These are phyloP conservation scores for Luperina testacea DNA, from an alignment of 2,888 invertebrate species.

Conservation along the genomic window DNA sequence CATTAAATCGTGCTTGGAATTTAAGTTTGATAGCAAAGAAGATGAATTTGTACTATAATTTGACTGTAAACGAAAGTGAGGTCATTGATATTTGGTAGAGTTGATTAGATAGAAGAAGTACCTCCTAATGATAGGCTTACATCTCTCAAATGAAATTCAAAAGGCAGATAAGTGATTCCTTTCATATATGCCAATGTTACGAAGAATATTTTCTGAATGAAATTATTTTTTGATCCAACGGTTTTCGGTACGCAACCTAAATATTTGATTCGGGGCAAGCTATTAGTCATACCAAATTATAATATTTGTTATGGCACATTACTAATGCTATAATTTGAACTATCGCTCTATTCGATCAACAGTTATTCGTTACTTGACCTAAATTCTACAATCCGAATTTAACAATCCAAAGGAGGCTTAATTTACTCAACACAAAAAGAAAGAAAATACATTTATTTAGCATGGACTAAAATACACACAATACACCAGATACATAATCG, in stretches of 20 bases:
- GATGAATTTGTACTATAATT: slow-evolving; percentile 14
- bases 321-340: slow-evolving; percentile 53
- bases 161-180: slow-evolving; percentile 27
- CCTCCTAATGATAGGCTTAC: slow-evolving; percentile 31
- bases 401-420: slow-evolving; percentile 30
- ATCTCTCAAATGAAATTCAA: slow-evolving; percentile 43
- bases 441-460: no score
- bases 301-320: slow-evolving; percentile 56
- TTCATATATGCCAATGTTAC: slow-evolving; percentile 20
- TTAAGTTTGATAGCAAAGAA: not conserved
- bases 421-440: slow-evolving; percentile 19
- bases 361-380: slow-evolving; percentile 46
- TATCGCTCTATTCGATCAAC: slow-evolving; percentile 48
- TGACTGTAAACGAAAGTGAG: slow-evolving; percentile 31
- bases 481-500: no score
- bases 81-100: slow-evolving; percentile 27
- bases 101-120: slow-evolving; percentile 39
- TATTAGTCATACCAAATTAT: slow-evolving; percentile 57
- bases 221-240: slow-evolving; percentile 41
- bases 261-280: slow-evolving; percentile 56
- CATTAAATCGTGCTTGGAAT: not conserved
- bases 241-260: slow-evolving; percentile 53
- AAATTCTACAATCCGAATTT: slow-evolving; percentile 43
- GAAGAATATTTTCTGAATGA: slow-evolving; percentile 20
- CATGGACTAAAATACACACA: no score